phyloP scores from a whole-genome alignment of 2,113 vertebrate genomes.

The Merops nubicus region DNA sequence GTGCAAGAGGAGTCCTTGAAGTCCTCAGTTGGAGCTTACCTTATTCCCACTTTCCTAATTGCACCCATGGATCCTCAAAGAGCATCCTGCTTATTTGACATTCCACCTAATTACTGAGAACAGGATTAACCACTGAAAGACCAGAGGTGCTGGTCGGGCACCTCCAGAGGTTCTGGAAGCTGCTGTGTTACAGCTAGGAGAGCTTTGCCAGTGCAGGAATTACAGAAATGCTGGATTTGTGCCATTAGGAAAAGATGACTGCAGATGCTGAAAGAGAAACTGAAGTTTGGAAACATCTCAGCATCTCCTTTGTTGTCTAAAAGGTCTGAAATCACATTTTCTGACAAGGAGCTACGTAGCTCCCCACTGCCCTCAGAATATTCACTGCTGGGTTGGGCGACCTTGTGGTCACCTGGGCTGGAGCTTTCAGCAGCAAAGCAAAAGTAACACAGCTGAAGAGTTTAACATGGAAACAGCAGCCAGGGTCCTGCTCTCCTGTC shows the following conservation, averaged over 20 bases:
- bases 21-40: no score
- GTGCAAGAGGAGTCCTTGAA: neutral
- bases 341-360: rapidly evolving
- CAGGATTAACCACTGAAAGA: rapidly evolving
- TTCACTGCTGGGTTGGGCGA: neutral
- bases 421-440: rapidly evolving
- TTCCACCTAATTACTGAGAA: neutral
- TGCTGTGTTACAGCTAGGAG: neutral
- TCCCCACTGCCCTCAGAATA: neutral
- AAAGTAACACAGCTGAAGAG: neutral
- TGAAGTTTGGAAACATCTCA: neutral
- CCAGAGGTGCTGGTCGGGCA: no score
- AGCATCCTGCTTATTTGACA: neutral
- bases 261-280: neutral
- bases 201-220: rapidly evolving
- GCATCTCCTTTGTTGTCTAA: neutral
- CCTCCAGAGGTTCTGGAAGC: neutral
- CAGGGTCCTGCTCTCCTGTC: neutral
- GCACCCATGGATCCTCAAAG: rapidly evolving
- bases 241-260: rapidly evolving
- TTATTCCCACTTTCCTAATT: neutral
- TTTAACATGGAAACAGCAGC: neutral
- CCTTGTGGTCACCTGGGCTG: rapidly evolving
- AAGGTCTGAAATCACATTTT: rapidly evolving
- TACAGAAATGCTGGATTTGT: neutral